phyloP scores from a whole-genome alignment of 2,113 vertebrate genomes.

The Serinus canaria region DNA sequence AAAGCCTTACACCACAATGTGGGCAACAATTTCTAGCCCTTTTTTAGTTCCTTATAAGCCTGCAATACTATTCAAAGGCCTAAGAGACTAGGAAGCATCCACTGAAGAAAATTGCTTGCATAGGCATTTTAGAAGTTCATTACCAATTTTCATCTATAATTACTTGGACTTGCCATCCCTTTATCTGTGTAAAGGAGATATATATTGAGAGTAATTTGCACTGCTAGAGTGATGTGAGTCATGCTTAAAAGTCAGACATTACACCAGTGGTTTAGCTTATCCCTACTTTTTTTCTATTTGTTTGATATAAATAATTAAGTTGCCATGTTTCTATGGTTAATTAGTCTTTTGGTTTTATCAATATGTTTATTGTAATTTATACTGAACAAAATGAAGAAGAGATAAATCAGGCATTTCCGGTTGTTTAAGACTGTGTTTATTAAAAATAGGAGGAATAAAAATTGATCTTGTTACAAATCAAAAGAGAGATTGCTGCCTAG shows the following conservation, averaged over 20 bases:
- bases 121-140: not conserved
- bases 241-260: not conserved
- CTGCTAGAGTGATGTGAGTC: not conserved
- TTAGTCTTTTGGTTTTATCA: not conserved
- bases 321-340: not conserved
- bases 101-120: not conserved
- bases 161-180: not conserved
- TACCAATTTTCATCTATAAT: not conserved
- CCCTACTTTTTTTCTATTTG: not conserved
- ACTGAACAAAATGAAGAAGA: not conserved
- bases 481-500: not conserved
- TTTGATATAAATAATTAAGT: not conserved
- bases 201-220: not conserved
- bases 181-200: not conserved
- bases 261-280: not conserved
- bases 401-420: not conserved
- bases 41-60: not conserved
- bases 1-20: not conserved
- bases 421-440: not conserved
- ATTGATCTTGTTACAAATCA: not conserved
- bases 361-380: slow-evolving; percentile 4
- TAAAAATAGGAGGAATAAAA: not conserved
- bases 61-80: not conserved
- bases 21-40: not conserved
- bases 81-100: not conserved